These are phyloP conservation scores for Hypotaenidia philippensis DNA, from an alignment of 2,797 vertebrate species.

Conservation along the genomic window DNA sequence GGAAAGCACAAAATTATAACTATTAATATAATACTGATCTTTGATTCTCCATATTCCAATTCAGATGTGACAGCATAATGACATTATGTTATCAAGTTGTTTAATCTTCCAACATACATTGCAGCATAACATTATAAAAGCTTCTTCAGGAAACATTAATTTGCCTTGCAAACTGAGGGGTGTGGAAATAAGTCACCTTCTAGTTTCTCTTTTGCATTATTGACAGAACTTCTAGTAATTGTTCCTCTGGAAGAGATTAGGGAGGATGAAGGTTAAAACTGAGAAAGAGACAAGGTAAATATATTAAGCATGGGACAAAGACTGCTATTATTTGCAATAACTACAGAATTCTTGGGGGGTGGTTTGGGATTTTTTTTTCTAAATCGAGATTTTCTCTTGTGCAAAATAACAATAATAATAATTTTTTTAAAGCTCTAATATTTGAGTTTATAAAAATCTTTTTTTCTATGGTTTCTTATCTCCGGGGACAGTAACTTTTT, in stretches of 20 bases:
- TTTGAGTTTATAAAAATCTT: neutral
- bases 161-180: slow-evolving; percentile 26
- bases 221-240: slow-evolving; percentile 47
- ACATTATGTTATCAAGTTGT: slow-evolving; percentile 16
- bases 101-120: slow-evolving; percentile 35
- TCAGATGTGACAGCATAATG: slow-evolving; percentile 10
- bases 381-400: neutral
- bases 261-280: slow-evolving; percentile 46
- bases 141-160: slow-evolving; percentile 22
- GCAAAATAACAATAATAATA: neutral
- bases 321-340: neutral
- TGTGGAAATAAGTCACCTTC: slow-evolving; percentile 23
- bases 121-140: neutral
- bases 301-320: neutral
- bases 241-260: slow-evolving; percentile 33
- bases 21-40: neutral
- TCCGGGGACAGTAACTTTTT: slow-evolving; percentile 35
- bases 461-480: slow-evolving; percentile 42
- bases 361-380: neutral
- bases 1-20: neutral
- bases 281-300: neutral
- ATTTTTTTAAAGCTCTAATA: neutral
- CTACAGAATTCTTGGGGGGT: neutral
- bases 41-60: neutral
- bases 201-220: slow-evolving; percentile 54